Evolutionary conservation across 2,113 vertebrate species (phyloP), one percentile per base, ranked within the genome.

Genomic region (Sarotherodon lohbergeri): DNA sequence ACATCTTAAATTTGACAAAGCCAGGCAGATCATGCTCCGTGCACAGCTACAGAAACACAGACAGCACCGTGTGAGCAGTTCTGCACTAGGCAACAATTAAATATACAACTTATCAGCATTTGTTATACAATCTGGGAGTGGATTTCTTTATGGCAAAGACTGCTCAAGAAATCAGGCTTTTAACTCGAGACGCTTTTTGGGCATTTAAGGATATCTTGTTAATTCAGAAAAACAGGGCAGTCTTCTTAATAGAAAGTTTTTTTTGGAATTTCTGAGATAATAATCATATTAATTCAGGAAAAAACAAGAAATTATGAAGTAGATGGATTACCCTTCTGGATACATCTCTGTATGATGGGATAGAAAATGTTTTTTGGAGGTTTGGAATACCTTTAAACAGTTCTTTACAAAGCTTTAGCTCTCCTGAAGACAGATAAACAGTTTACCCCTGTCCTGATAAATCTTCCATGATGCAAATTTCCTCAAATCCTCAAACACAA

Each of bases 1-100:
- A 99, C 90, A 98, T 97, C 96, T 99, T 99, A 94, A 98, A 98
- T 95, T 98, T 99, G 95, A 98, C 97, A 93, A 99, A 99, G 82
- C 97, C 96, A 19, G 98, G 97, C 88, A 98, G 97, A 80, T 98
- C 97, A 39, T 99, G 98, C 94, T 99, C 98, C 32, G 96, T 96
- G 94, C 98, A 99, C 89, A 99, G 96, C 98, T 99, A 96, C 48
- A 34, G 81, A 88, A 84, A 84, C 57, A 93, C 24, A 88, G 13
- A 91, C 13, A 80, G 34, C 61, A 39, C 32, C 3, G 32, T 63
- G 8, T 34, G 59, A 63, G 59, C 8, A 32, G 59, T 11, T 19
- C 29, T 63, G 59, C 59, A 63, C 29, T 34, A 63, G 59, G 59
- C 29, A 34, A 41, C 6, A 68, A 4, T 6, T 39, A n/a, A n/a